Conservation (phyloP, 2,113 vertebrate genomes). For the Erythrocebus patas region DNA sequence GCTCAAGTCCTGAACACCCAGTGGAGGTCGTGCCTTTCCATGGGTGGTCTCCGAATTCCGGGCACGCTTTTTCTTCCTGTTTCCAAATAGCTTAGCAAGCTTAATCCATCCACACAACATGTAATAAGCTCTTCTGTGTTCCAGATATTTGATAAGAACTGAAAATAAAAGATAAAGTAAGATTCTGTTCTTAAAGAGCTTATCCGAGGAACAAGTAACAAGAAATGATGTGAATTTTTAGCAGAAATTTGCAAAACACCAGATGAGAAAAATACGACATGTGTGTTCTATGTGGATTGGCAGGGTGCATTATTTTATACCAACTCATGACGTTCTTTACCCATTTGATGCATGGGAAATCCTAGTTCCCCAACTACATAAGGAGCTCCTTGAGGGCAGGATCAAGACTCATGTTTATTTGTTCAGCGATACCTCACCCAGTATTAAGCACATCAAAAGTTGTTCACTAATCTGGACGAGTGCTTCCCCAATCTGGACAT, state of each 20-base stretch:
- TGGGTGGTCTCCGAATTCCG: neutral
- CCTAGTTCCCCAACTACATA: neutral
- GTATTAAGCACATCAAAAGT: neutral
- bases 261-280: neutral
- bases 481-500: neutral
- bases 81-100: neutral
- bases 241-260: neutral
- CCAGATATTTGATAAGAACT: slow-evolving; percentile 42
- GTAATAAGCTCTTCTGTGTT: neutral
- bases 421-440: neutral
- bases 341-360: neutral
- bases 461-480: neutral
- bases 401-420: neutral
- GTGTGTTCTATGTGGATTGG: neutral
- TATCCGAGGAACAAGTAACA: neutral
- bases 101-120: neutral
- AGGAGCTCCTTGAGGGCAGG: neutral
- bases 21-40: neutral
- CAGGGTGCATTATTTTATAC: neutral
- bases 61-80: neutral
- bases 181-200: neutral
- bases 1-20: neutral
- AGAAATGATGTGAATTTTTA: neutral
- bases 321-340: neutral
- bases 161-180: slow-evolving; percentile 48